Evolutionary conservation across 2,888 invertebrate genomes (phyloP).

Genomic region (Eutolmus rufibarbis): DNA sequence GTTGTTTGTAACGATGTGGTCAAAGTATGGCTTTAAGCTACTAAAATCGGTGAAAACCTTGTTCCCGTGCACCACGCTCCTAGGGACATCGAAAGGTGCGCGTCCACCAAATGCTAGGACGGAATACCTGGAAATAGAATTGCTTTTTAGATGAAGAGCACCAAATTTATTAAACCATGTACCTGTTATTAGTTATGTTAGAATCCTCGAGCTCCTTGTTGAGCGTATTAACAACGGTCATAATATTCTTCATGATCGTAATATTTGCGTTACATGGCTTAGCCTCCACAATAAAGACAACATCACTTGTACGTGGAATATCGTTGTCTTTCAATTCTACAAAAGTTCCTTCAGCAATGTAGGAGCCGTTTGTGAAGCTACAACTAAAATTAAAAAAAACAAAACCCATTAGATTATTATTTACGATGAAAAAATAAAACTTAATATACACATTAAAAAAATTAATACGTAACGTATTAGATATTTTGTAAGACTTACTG

Average conservation of each 20-base stretch:
- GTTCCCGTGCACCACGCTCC: constrained; percentile 76
- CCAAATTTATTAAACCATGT: constrained; percentile 26
- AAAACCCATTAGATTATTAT: background rate
- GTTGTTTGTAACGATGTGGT: constrained; percentile 72
- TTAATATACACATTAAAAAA: too few relatives aligned
- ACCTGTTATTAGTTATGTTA: constrained; percentile 75
- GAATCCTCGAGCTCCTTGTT: constrained; percentile 73
- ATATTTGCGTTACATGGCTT: constrained; percentile 81
- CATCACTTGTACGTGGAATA: constrained; percentile 77
- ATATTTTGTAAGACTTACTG: constrained; percentile 66
- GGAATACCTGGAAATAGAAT: constrained; percentile 70
- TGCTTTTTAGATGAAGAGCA: background rate
- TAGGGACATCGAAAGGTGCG: constrained; percentile 75
- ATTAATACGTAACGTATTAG: too few relatives aligned
- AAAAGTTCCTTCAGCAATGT: constrained; percentile 79
- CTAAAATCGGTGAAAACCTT: constrained; percentile 70
- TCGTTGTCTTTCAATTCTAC: constrained; percentile 68
- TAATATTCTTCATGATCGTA: constrained; percentile 72
- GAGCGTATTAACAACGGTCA: constrained; percentile 71
- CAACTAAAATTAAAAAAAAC: constrained; percentile 66
- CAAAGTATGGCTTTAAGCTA: constrained; percentile 73
- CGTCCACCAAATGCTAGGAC: constrained; percentile 83
- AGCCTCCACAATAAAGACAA: constrained; percentile 89
- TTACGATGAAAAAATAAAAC: background rate
- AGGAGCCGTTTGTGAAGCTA: constrained; percentile 71